A percentile compares a stretch with the other conserved stretches of the same genome.
Conservation (phyloP, 2,888 invertebrate species). For the Andrena haemorrhoa region DNA sequence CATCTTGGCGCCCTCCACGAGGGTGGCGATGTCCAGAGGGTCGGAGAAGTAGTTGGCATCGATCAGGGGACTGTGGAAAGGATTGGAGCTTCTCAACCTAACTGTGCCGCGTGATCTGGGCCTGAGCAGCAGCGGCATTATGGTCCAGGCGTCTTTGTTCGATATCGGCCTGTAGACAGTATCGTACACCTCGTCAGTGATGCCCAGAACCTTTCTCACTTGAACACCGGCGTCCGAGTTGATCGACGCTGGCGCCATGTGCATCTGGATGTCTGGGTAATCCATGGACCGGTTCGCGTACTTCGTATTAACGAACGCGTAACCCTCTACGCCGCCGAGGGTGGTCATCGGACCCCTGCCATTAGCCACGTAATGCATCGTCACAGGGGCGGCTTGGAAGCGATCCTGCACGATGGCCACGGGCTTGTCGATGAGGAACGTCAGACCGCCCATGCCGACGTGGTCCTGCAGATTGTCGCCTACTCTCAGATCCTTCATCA, state of each 20-base stretch:
- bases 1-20: conserved; percentile 94
- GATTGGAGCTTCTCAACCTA: conserved; percentile 91
- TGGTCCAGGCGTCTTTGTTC: conserved; percentile 92
- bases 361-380: conserved; percentile 92
- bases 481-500: conserved; percentile 90
- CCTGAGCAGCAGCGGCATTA: conserved; percentile 93
- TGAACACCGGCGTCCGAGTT: conserved; percentile 92
- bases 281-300: conserved; percentile 91
- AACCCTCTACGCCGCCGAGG: conserved; percentile 94
- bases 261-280: conserved; percentile 96
- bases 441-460: conserved; percentile 93
- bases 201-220: conserved; percentile 91
- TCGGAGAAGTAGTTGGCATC: conserved; percentile 97
- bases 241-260: conserved; percentile 96
- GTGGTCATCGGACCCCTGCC: conserved; percentile 95
- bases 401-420: conserved; percentile 93
- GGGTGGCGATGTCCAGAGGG: conserved; percentile 90
- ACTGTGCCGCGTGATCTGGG: conserved; percentile 93
- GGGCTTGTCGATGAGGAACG: conserved; percentile 93
- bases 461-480: conserved; percentile 95
- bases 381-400: conserved; percentile 91
- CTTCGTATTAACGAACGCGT: conserved; percentile 94
- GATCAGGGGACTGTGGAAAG: conserved; percentile 94
- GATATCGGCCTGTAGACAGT: conserved; percentile 92
- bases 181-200: conserved; percentile 93